phyloP scores from a whole-genome alignment of 2,113 vertebrate species.

The Electrona antarctica region DNA sequence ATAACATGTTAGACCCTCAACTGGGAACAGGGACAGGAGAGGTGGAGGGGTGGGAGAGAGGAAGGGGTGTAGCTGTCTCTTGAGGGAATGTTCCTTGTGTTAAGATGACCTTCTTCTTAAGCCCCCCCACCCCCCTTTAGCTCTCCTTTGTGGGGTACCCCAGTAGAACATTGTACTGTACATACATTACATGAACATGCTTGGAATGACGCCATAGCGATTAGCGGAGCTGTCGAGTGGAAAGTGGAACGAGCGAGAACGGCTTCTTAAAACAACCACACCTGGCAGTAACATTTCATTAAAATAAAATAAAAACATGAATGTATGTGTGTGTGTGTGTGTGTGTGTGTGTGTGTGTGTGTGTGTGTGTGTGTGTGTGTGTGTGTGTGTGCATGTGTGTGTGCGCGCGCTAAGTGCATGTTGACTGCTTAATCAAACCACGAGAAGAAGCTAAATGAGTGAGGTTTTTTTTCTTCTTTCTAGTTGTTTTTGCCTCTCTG shows the following conservation, averaged over 20 bases:
- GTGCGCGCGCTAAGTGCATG: constrained; percentile 50
- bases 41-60: constrained; percentile 2
- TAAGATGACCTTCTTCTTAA: constrained; percentile 37
- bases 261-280: constrained; percentile 28
- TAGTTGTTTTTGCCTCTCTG: constrained; percentile 39
- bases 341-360: neutral
- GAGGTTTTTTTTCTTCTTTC: constrained; percentile 12
- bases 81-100: constrained; percentile 59
- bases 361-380: constrained; percentile 16
- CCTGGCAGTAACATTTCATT: constrained; percentile 44
- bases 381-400: no score
- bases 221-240: constrained; percentile 5
- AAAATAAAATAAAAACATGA: constrained; percentile 40
- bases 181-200: constrained; percentile 25
- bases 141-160: constrained; percentile 40
- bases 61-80: constrained; percentile 35
- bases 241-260: constrained; percentile 32
- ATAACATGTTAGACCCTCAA: constrained; percentile 35
- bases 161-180: constrained; percentile 38
- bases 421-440: constrained; percentile 58
- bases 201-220: constrained; percentile 27
- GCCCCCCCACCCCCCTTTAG: neutral
- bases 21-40: constrained; percentile 21
- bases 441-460: constrained; percentile 40
- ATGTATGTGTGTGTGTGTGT: constrained; percentile 5